Conservation (phyloP, 1,140 invertebrate species). For the Triops longicaudatus region DNA sequence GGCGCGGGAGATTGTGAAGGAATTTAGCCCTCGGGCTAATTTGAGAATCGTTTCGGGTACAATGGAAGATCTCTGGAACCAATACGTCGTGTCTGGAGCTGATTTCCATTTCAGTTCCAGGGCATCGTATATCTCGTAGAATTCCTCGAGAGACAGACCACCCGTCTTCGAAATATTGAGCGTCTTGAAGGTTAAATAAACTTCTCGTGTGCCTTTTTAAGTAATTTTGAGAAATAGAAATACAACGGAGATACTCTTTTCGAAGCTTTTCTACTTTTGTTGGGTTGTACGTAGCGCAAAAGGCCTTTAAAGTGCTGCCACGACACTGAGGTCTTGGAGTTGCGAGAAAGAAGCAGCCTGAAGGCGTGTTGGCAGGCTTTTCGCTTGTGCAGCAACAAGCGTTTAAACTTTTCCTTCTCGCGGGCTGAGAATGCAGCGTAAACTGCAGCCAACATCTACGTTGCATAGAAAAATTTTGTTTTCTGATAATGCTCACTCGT, state of each 20-base stretch:
- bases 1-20: constrained; percentile 57
- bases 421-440: constrained; percentile 82
- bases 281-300: constrained; percentile 66
- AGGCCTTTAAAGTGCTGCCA: constrained; percentile 73
- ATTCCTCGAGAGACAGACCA: constrained; percentile 59
- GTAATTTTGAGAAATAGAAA: constrained; percentile 16
- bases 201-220: constrained; percentile 58
- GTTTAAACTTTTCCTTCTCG: constrained; percentile 79
- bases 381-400: constrained; percentile 72
- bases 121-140: constrained; percentile 67
- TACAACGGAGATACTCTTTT: neutral
- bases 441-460: constrained; percentile 75
- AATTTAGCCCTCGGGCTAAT: constrained; percentile 51
- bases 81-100: constrained; percentile 45
- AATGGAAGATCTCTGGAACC: constrained; percentile 47
- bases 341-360: constrained; percentile 61
- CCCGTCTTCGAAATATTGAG: constrained; percentile 60
- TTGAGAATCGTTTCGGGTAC: constrained; percentile 51
- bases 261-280: constrained; percentile 50
- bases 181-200: constrained; percentile 71
- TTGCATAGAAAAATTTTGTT: neutral
- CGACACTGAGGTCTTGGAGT: constrained; percentile 52
- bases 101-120: constrained; percentile 62
- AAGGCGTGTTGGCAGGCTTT: constrained; percentile 76
- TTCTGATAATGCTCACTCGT: constrained; percentile 6